These are phyloP conservation scores for Probosciger aterrimus DNA, from an alignment of 2,113 vertebrate genomes.

Conservation along the genomic window DNA sequence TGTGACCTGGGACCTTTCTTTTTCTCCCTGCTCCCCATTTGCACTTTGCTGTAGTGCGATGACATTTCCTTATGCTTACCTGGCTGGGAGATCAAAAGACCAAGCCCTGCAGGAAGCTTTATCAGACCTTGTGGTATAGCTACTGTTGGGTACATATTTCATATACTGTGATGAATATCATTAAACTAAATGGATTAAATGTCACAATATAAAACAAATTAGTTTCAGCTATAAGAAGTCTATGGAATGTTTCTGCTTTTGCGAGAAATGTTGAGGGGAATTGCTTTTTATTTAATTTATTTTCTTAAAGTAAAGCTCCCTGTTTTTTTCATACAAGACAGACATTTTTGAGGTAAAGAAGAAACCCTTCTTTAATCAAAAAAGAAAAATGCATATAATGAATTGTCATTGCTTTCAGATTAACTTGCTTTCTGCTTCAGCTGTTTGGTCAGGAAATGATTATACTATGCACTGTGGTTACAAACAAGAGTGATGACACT, in stretches of 20 bases:
- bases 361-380: not conserved
- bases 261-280: not conserved
- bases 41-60: not conserved
- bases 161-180: not conserved
- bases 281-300: not conserved
- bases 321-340: not conserved
- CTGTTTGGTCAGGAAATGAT: not conserved
- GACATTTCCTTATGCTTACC: not conserved
- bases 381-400: not conserved
- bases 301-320: not conserved
- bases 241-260: not conserved
- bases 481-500: not conserved
- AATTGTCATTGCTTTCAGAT: not conserved
- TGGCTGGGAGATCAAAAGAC: not conserved
- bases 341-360: not conserved
- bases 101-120: not conserved
- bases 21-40: not conserved
- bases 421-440: not conserved
- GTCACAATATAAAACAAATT: not conserved
- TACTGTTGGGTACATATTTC: rapidly evolving
- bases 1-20: not conserved
- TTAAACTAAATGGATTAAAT: not conserved
- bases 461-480: not conserved
- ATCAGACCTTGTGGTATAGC: not conserved
- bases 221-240: not conserved